phyloP scores from a whole-genome alignment of 2,888 invertebrate species.

The Mythimna vitellina region DNA sequence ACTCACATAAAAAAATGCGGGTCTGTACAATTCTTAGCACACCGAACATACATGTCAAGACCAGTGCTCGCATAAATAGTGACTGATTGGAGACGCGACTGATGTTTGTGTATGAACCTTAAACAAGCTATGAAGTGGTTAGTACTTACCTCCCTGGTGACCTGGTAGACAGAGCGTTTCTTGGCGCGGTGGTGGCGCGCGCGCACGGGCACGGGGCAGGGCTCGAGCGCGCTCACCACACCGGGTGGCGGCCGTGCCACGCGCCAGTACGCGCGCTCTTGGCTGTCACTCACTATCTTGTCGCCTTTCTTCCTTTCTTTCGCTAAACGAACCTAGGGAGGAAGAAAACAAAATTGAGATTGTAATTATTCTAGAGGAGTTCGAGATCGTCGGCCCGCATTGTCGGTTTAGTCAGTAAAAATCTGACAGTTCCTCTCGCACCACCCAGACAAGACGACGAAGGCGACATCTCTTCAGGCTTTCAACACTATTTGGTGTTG shows the following conservation, averaged over 20 bases:
- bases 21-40: background rate
- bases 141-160: conserved; percentile 93
- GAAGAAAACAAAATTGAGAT: background rate
- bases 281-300: conserved; percentile 98
- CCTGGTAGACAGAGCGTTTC: conserved; percentile 94
- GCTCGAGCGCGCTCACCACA: conserved; percentile 95
- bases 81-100: background rate
- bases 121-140: background rate
- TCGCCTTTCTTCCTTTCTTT: conserved; percentile 99
- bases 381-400: too few relatives aligned
- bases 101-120: background rate
- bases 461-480: too few relatives aligned
- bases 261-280: conserved; percentile 99
- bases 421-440: too few relatives aligned
- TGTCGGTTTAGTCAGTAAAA: too few relatives aligned
- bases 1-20: background rate
- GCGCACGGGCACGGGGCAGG: conserved; percentile 95
- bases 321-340: conserved; percentile 94
- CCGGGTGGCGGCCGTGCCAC: conserved; percentile 98
- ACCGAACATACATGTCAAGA: background rate
- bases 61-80: background rate
- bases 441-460: too few relatives aligned
- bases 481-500: too few relatives aligned
- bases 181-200: conserved; percentile 93
- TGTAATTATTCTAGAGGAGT: background rate